These are phyloP conservation scores for Acronicta alni DNA, from an alignment of 2,888 invertebrate species.

Conservation along the genomic window DNA sequence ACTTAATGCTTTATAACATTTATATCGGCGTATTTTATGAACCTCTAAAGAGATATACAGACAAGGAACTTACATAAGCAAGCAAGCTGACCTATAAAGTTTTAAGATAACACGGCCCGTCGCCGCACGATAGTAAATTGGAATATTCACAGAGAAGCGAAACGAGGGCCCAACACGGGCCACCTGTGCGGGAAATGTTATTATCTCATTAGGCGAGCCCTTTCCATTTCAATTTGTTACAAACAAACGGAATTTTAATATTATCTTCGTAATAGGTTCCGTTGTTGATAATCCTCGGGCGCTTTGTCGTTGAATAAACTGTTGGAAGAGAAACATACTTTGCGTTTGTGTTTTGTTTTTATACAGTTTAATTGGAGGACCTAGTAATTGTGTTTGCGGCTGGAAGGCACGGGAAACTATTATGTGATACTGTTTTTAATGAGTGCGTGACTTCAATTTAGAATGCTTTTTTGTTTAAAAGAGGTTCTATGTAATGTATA, in stretches of 20 bases:
- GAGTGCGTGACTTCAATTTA: background rate
- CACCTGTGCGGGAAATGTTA: constrained; percentile 79
- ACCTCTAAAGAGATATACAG: constrained; percentile 18
- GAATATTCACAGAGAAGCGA: constrained; percentile 51
- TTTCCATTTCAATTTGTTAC: constrained; percentile 75
- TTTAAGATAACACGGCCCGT: constrained; percentile 54
- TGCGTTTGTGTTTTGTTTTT: constrained; percentile 48
- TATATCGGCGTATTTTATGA: constrained; percentile 1
- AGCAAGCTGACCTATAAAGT: constrained; percentile 57
- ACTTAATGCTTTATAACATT: no score
- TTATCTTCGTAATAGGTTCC: constrained; percentile 65
- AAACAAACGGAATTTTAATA: constrained; percentile 82
- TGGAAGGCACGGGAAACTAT: constrained; percentile 27
- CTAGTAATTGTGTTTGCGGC: constrained; percentile 38
- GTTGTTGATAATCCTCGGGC: constrained; percentile 66
- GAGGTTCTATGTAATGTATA: no score
- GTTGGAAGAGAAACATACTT: constrained; percentile 35
- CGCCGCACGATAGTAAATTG: constrained; percentile 59
- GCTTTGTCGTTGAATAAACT: constrained; percentile 63
- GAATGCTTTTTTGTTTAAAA: no score
- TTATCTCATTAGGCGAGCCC: constrained; percentile 81
- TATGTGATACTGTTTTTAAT: background rate
- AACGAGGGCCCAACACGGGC: constrained; percentile 51
- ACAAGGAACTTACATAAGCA: constrained; percentile 49
- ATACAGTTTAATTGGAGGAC: constrained; percentile 48